Base-by-base conservation (phyloP, 2,888 invertebrate species). In the Drosophila lutescens region DNA sequence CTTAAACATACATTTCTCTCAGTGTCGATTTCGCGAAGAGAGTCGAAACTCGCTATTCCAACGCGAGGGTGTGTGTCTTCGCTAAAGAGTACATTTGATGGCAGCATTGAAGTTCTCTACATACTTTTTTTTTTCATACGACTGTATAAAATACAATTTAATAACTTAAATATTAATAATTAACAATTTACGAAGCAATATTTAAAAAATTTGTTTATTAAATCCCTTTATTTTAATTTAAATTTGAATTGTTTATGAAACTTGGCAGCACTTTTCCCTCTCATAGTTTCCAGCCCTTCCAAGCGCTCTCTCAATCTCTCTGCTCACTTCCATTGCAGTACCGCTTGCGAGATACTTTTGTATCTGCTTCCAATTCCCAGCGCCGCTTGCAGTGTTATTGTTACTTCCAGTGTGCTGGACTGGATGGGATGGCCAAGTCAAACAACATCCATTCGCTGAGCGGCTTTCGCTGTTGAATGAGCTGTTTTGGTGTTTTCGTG, bases 381-480 rank as follows among this genome's bases (percentile, higher is more conserved):
- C 32, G 36, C 47, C 55, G 71, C 53, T 51, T 70, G 71, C 69
- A 59, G 49, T 62, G 55, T 67, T 67, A 54, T 65, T 71, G 72
- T 51, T 32, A 54, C 55, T 49, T 70, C 56, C 65, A 58, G 49
- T 54, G 65, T 32, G 49, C 49, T 49, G 49, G 55, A 61, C 49
- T 49, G 49, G 50, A 66, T 61, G 55, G 66, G 50, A 66, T 66
- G 55, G 66, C 66, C 70, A 68, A 49, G 49, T 47, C 62, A 63
- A 63, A 49, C 66, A 66, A 54, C 53, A 49, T 43, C 56, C 65
- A 88, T 87, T 88, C 79, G 79, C 74, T 77, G 81, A 81, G 83
- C 88, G 88, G 83, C 88, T 82, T 82, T 85, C 80, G 83, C 79
- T 86, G 87, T 84, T 78, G 87, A 78, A 78, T 68, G 83, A 70